Evolutionary conservation across 2,113 vertebrate species (phyloP).

Genomic region (Boleophthalmus pectinirostris): DNA sequence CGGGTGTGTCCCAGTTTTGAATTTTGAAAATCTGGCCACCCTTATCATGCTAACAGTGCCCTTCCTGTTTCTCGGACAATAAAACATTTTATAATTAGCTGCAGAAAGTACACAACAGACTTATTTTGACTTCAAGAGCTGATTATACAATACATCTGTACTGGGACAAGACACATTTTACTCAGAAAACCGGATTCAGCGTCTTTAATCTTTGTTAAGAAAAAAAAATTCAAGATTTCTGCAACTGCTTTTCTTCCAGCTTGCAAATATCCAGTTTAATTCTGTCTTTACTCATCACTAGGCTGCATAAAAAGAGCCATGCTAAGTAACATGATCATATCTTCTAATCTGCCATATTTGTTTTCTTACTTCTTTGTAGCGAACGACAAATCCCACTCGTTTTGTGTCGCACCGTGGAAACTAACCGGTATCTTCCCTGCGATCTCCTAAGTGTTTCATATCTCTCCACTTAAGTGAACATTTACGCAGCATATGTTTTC

Average conservation of each 20-base stretch:
- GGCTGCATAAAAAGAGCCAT: not conserved
- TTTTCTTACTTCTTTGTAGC: not conserved
- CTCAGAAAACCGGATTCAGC: too few relatives aligned
- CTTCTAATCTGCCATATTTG: not conserved
- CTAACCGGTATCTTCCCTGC: slow-evolving; percentile 19
- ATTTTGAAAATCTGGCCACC: too few relatives aligned
- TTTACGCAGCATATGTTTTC: slow-evolving; percentile 57
- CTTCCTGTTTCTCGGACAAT: too few relatives aligned
- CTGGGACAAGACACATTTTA: too few relatives aligned
- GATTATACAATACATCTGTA: too few relatives aligned
- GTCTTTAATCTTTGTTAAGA: not conserved
- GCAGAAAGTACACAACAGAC: too few relatives aligned
- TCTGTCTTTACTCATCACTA: not conserved
- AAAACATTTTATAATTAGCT: too few relatives aligned
- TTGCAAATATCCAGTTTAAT: not conserved
- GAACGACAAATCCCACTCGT: not conserved
- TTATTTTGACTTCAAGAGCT: too few relatives aligned
- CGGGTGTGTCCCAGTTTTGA: too few relatives aligned
- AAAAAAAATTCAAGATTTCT: not conserved
- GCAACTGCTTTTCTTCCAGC: too few relatives aligned
- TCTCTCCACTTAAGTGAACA: slow-evolving; percentile 23
- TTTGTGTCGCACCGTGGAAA: not conserved
- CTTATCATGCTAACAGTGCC: too few relatives aligned
- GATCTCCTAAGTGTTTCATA: slow-evolving; percentile 33
- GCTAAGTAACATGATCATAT: not conserved